Base-by-base conservation (phyloP, 2,888 invertebrate species). In the Cantharis lateralis region DNA sequence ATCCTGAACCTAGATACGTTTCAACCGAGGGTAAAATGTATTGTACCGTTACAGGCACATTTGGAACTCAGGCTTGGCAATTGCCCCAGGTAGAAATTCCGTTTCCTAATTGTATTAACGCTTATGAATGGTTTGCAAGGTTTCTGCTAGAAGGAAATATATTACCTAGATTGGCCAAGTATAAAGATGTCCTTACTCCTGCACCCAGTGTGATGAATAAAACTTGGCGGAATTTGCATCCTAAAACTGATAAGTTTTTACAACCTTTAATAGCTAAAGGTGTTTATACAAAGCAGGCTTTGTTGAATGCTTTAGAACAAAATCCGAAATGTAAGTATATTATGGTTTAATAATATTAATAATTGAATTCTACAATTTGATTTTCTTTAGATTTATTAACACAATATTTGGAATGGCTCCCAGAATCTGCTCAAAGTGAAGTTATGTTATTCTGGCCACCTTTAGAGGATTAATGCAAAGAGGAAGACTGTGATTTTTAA, bases 201-300 rank as follows among this genome's bases (percentile, higher is more conserved):
- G 91, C 94, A 0, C 96, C 98, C 0, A 90, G 91, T 0, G 95
- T 95, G 0, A 93, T 98, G 91, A 91, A 94, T 1, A 98, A 97
- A 87, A 92, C 93, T 13, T 98, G 98, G 98, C 95, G 97, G 0
- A 95, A 93, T 88, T 90, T 98, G 64, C 95, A 97, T 86, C 93
- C 95, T 0, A 90, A 95, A 72, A 96, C 96, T 0, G 93, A 95
- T 80, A 87, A 89, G 0, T 87, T 98, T 13, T 89, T 96, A 70
- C 94, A 94, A 82, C 90, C 92, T 0, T 88, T 98, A 7, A 87
- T 93, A 0, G 87, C 88, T 7, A 92, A 91, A 82, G 90, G 93
- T 78, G 91, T 94, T 0, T 91, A 93, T 81, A 91, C 90, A 0
- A 93, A 89, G 79, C 89, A 91, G 0, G 89, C 90, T 11, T 88